A percentile compares a stretch with the other conserved stretches of the same genome.
These are phyloP conservation scores for Ciconia boyciana DNA, from an alignment of 2,113 vertebrate species.

Conservation along the genomic window DNA sequence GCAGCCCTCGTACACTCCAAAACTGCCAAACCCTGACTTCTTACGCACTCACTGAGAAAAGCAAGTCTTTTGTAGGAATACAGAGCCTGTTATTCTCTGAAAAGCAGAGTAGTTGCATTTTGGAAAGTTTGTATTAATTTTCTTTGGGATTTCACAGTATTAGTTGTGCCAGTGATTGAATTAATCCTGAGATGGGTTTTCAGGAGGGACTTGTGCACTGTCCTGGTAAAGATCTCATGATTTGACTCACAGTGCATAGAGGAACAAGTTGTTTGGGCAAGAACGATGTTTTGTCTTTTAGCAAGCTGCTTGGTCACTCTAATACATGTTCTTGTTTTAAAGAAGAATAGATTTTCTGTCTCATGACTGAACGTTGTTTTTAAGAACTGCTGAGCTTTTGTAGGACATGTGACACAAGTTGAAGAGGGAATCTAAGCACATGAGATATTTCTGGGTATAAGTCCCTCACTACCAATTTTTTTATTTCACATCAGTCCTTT, in stretches of 20 bases:
- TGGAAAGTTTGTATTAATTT: not conserved
- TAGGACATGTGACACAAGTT: not conserved
- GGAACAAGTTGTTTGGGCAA: not conserved
- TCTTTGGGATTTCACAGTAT: not conserved
- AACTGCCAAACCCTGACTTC: not conserved
- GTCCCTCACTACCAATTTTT: not conserved
- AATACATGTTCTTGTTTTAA: not conserved
- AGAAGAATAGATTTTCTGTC: not conserved
- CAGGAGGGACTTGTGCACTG: not conserved
- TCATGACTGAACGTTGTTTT: not conserved
- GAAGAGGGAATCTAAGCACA: not conserved
- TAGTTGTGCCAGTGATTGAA: not conserved
- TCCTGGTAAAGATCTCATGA: not conserved
- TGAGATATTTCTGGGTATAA: not conserved
- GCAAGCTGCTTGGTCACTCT: not conserved
- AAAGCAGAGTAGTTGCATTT: not conserved
- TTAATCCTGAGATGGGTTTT: not conserved
- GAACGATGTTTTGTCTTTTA: not conserved
- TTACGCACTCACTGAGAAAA: not conserved
- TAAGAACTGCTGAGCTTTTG: not conserved
- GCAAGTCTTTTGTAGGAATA: not conserved
- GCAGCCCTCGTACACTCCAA: not conserved
- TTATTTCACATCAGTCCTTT: not conserved
- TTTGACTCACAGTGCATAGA: not conserved
- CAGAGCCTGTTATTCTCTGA: not conserved